These are phyloP conservation scores for Suillia variegata DNA, from an alignment of 2,888 invertebrate species.

Conservation along the genomic window DNA sequence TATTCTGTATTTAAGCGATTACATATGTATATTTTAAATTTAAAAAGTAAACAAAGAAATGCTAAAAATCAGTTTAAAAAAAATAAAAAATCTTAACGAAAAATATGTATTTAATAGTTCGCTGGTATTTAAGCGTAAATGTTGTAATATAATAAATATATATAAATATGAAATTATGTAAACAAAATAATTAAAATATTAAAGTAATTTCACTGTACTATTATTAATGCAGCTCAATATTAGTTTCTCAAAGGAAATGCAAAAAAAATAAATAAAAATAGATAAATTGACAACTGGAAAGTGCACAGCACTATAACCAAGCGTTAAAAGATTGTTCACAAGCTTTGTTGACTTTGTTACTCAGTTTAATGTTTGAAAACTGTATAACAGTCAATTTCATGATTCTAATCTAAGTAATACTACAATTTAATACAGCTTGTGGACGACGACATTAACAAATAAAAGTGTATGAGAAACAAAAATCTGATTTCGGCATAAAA, in stretches of 20 bases:
- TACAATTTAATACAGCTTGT: too few relatives aligned
- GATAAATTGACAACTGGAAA: background rate
- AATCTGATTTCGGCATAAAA: too few relatives aligned
- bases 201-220: constrained; percentile 1
- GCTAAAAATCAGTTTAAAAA: background rate
- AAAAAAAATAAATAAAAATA: background rate
- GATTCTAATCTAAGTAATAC: too few relatives aligned
- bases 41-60: background rate
- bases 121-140: constrained; percentile 16
- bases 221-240: background rate
- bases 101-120: too few relatives aligned
- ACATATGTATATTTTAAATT: constrained; percentile 5
- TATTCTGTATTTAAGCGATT: background rate
- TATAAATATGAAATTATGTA: constrained; percentile 18
- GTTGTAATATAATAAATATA: too few relatives aligned
- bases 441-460: too few relatives aligned
- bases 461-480: too few relatives aligned
- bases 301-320: too few relatives aligned
- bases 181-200: constrained; percentile 9
- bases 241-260: background rate
- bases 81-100: constrained; percentile 1
- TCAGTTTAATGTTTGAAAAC: too few relatives aligned
- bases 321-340: too few relatives aligned
- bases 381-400: too few relatives aligned
- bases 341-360: too few relatives aligned